Evolutionary conservation across 1,140 invertebrate species (phyloP).

Genomic region (Neodiprion virginianus): DNA sequence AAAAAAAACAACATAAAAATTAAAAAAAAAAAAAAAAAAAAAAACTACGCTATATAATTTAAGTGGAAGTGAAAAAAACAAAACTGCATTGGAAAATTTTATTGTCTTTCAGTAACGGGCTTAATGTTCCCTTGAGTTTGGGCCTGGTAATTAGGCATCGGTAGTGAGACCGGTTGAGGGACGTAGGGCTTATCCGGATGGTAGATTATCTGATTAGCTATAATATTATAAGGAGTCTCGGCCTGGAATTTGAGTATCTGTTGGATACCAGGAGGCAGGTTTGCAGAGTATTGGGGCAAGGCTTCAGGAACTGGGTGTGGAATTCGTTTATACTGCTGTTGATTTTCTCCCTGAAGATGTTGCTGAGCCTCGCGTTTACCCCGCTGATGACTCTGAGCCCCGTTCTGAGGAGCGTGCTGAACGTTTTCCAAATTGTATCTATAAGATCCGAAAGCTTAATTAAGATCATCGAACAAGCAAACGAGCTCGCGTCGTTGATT

Average conservation of each 20-base stretch:
- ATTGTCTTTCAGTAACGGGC: constrained; percentile 53
- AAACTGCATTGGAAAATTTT: constrained; percentile 29
- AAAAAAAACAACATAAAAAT: not conserved
- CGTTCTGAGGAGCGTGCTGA: constrained; percentile 10
- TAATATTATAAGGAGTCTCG: constrained; percentile 54
- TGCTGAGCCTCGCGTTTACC: constrained; percentile 35
- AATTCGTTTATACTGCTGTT: constrained; percentile 41
- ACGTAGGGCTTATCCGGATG: constrained; percentile 51
- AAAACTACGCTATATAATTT: not conserved
- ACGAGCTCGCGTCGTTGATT: not conserved
- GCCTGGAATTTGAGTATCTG: constrained; percentile 52
- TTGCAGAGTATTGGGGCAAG: constrained; percentile 51
- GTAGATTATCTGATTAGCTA: constrained; percentile 51
- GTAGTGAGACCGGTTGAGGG: constrained; percentile 44
- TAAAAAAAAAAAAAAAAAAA: constrained; percentile 8
- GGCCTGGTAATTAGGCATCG: constrained; percentile 24
- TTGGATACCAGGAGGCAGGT: constrained; percentile 46
- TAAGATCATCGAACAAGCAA: not conserved
- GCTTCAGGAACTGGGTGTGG: constrained; percentile 42
- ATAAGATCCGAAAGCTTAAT: not conserved
- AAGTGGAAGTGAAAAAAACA: not conserved
- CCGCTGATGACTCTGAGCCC: constrained; percentile 20
- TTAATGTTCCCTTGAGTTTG: constrained; percentile 28
- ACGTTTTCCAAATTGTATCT: constrained; percentile 1
- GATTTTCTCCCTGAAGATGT: constrained; percentile 27